Base-by-base conservation (phyloP, 2,888 invertebrate species). In the Cheilosia impressa region DNA sequence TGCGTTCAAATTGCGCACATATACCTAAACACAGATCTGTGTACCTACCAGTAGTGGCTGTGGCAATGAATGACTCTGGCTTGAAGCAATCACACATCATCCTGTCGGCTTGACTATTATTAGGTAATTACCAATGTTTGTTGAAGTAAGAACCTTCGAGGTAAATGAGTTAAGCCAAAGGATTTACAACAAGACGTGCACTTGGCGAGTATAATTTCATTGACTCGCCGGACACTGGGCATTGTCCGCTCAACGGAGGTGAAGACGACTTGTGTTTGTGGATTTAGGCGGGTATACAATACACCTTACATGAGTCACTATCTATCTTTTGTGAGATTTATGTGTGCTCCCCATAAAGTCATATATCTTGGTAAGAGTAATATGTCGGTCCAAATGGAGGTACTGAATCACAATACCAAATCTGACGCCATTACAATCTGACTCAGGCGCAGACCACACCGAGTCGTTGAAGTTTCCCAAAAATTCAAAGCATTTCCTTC, bases 61-160 rank as follows among this genome's bases (percentile, higher is more conserved):
- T 19, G 19, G 1, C 31, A 78, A 75, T 69, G 84, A 75, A 75
- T 80, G 69, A 71, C 65, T 81, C 62, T 85, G 62, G 85, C 85
- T 85, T 13, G 57, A 50, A 85, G 81, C 85, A 85, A 85, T 85
- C 85, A 85, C 85, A 85, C 81, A 85, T 85, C 85, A 85, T 85
- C 85, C 85, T 85, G 85, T 85, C 85, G 85, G 76, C 81, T 85
- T 81, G 85, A 72, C 85, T 85, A 85, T 85, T 85, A 85, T 85
- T 85, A 85, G 85, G 85, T 85, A 85, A 85, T 85, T 85, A 85
- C 85, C 72, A 81, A 81, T 85, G 85, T 85, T 85, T 85, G 85
- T 77, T 68, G 80, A 73, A 80, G 73, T 80, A 80, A 75, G 62
- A 73, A 66, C 73, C 80, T 73, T 72, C 72, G 55, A 81, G 81